Conservation (phyloP, 2,888 invertebrate genomes). For the Mamestra brassicae region DNA sequence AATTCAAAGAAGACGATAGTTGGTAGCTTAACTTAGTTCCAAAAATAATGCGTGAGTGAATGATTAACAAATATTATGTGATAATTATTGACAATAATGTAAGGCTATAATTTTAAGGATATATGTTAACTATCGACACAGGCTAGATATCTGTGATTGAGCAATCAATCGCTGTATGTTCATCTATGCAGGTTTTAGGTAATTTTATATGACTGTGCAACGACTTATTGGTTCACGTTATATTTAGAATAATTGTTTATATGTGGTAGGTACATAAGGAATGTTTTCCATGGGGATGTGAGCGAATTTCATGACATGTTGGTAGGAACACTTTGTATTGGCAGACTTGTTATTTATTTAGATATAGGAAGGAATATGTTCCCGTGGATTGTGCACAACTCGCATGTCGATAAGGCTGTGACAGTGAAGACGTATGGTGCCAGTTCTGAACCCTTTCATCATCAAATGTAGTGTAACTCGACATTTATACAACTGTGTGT, state of each 20-base stretch:
- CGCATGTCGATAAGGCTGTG: conserved; percentile 78
- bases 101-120: conserved; percentile 43
- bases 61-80: conserved; percentile 58
- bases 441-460: conserved; percentile 71
- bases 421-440: conserved; percentile 73
- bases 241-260: conserved; percentile 50
- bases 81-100: conserved; percentile 63
- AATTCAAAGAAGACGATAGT: conserved; percentile 44
- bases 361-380: conserved; percentile 43
- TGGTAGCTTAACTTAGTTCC: conserved; percentile 47
- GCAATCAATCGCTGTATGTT: conserved; percentile 54
- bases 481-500: conserved; percentile 15
- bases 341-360: conserved; percentile 61
- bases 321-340: conserved; percentile 37
- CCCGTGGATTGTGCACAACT: conserved; percentile 61
- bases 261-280: conserved; percentile 35
- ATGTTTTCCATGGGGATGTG: conserved; percentile 62
- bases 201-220: conserved; percentile 43
- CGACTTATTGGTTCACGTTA: conserved; percentile 36
- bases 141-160: conserved; percentile 57
- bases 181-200: conserved; percentile 58
- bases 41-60: conserved; percentile 50
- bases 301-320: conserved; percentile 82
- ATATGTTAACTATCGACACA: conserved; percentile 46
- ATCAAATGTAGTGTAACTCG: conserved; percentile 66